Conservation (phyloP, 2,888 invertebrate genomes). For the Mesorhabditis sp. region DNA sequence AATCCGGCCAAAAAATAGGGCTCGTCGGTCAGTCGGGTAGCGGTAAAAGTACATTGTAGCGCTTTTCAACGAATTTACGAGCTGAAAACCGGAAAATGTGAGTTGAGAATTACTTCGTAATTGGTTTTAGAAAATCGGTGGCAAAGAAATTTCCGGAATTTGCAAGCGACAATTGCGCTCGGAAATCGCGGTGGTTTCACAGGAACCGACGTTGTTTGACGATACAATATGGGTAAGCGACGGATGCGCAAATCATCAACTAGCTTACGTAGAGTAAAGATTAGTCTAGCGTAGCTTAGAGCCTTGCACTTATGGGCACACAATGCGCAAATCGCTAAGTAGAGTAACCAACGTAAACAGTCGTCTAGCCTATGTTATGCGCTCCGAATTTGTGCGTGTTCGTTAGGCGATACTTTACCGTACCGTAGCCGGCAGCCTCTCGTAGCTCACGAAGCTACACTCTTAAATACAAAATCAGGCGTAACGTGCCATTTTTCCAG, state of each 20-base stretch:
- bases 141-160: neutral
- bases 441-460: too few species aligned
- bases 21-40: neutral
- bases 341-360: too few species aligned
- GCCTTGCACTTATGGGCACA: too few species aligned
- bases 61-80: neutral
- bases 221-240: neutral
- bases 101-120: neutral
- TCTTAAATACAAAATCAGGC: too few species aligned
- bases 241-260: too few species aligned
- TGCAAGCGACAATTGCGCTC: neutral
- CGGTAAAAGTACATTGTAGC: constrained; percentile 4
- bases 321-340: too few species aligned
- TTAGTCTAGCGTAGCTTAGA: too few species aligned
- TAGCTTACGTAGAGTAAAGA: too few species aligned
- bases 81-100: neutral
- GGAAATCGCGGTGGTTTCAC: neutral
- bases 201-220: constrained; percentile 4
- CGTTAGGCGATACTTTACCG: too few species aligned
- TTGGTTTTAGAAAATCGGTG: neutral
- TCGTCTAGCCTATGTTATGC: too few species aligned
- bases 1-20: constrained; percentile 1
- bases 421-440: too few species aligned
- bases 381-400: too few species aligned
- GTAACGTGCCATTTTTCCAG: neutral